phyloP scores from a whole-genome alignment of 2,113 vertebrate genomes.

The Leuciscus idus region DNA sequence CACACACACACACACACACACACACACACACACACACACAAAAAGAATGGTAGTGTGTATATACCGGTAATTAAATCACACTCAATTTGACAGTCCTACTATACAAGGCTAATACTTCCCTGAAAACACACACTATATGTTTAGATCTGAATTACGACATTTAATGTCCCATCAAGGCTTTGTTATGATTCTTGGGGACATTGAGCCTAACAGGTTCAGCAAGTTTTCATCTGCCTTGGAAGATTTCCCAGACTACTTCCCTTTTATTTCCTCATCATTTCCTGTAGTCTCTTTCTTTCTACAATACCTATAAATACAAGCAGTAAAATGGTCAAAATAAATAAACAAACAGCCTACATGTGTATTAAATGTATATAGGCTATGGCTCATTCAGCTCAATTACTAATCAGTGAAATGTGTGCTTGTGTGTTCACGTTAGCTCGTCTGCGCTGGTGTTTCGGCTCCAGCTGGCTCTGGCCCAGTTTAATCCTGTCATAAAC shows the following conservation, averaged over 20 bases:
- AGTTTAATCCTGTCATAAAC: slow-evolving; percentile 37
- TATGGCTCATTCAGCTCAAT: slow-evolving; percentile 13
- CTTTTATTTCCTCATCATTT: slow-evolving; percentile 13
- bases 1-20: too few species aligned
- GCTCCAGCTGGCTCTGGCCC: slow-evolving; percentile 36
- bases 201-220: neutral
- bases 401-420: slow-evolving; percentile 2
- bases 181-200: neutral
- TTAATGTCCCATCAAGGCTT: neutral
- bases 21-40: too few species aligned
- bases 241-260: slow-evolving; percentile 4
- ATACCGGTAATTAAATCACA: neutral
- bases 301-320: neutral
- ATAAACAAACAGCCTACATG: too few species aligned
- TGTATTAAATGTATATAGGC: neutral
- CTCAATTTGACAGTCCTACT: neutral
- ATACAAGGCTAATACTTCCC: neutral
- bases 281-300: neutral
- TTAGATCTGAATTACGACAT: neutral
- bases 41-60: neutral
- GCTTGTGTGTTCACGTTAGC: neutral
- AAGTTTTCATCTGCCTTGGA: neutral
- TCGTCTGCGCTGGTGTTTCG: slow-evolving; percentile 23
- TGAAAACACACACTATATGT: neutral
- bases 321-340: too few species aligned